Base-by-base conservation (phyloP, 1,140 invertebrate genomes). In the Drosophila athabasca region DNA sequence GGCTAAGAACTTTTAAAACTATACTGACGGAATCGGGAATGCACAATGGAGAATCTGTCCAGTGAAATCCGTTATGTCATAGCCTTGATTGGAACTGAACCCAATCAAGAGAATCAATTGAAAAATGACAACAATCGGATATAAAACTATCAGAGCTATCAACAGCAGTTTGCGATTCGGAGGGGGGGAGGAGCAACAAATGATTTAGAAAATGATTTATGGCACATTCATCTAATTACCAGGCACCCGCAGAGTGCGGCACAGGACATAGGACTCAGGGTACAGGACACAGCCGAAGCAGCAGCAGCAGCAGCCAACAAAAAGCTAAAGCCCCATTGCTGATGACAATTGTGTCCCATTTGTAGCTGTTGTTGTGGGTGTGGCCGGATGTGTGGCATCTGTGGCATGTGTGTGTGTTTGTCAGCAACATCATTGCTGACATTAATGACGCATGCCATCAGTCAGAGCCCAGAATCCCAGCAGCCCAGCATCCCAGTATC, bases 121-220 rank as follows among this genome's bases (percentile, higher is more conserved):
- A 53, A 84, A 70, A 67, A 60, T 71, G 50, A 35, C 19, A 26
- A 57, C 41, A 61, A 26, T 50, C 31, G 53, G 55, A 41, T 46
- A 29, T 13, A 39, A 53, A 50, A 26, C 43, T 15, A 41, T 57
- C 51, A 43, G 35, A 43, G 49, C 68, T 67, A 78, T 78, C 60
- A 82, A 50, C 44, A 61, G 64, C 62, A 59, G 65, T 62, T 39
- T 74, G 75, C 75, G 74, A 49, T 54, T 62, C 51, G 41, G 58
- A 52, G 54, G 46, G 48, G 44, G 71, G 54, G 49, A 73, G 46
- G 64, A 76, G 74, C 74, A 87, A 75, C 78, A 87, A 82, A 85
- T 87, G 82, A 85, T 87, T 87, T 85, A 78, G 81, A 87, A 87
- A 85, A 87, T 85, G 81, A 85, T 85, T 85, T 85, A 85, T 85